Base-by-base conservation (phyloP, 2,888 invertebrate species). In the Agrochola litura region DNA sequence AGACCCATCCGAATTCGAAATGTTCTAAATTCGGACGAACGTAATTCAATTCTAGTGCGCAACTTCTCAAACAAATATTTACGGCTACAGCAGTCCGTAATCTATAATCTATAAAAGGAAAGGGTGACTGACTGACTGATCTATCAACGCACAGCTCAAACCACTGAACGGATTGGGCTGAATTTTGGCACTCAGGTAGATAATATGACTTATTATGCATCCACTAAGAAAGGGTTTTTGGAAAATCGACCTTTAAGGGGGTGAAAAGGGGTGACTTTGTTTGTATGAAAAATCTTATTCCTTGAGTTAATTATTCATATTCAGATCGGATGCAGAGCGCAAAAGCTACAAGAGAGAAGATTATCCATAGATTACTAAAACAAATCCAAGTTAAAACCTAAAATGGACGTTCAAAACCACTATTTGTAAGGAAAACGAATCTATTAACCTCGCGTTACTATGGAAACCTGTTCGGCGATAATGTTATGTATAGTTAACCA, bases 401-500 rank as follows among this genome's bases (percentile, higher is more conserved):
- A 46, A 43, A 70, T 46, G 61, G 60, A 60, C 37, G 9, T 46
- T n/a, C 9, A 73, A 81, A 75, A 52, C 63, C 43, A 67, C 67
- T 60, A 41, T 63, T 66, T 37, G 77, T 41, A 60, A 72, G 83
- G 78, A 72, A 81, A 83, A 83, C 46, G 1, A 37, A 46, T 41
- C 6, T 25, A 52, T 67, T 52, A 63, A 70, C 82, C 84, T 82
- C 30, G 73, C n/a, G 9, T n/a, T 37, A n/a, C 49, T 54, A 63
- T 41, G 30, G 83, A 54, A 84, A 84, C 82, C 63, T 16, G 82
- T 82, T 6, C 6, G 10, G 52, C 2, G 25, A 6, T 37, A 43
- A 82, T n/a, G 4, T 64, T 37, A 83, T 77, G 84, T 64, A 69
- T 65, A 65, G 52, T 69, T 77, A 77, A 67, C 5, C 37, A 49